Conservation (phyloP, 2,797 vertebrate species). For the Carapus acus region DNA sequence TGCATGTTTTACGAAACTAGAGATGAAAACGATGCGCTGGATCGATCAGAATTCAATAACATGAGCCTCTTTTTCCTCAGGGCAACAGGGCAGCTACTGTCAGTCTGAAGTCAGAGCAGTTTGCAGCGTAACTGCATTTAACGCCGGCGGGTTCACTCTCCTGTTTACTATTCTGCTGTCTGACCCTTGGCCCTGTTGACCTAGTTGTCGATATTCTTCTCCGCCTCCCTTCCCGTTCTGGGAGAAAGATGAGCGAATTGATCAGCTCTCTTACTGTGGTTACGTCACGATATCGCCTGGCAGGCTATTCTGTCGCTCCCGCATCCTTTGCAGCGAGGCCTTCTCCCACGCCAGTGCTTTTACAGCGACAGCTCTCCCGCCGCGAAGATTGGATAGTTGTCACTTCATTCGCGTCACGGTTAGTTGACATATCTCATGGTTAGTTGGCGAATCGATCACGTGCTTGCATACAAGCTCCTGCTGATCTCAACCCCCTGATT, state of each 20-base stretch:
- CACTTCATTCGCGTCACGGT: slow-evolving; percentile 8
- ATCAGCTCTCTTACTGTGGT: slow-evolving; percentile 15
- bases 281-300: slow-evolving; percentile 17
- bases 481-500: slow-evolving; percentile 9
- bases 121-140: slow-evolving; percentile 5
- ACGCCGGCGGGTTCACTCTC: slow-evolving; percentile 17
- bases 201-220: slow-evolving; percentile 1
- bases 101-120: neutral
- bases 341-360: neutral
- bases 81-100: neutral
- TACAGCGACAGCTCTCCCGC: slow-evolving; percentile 12
- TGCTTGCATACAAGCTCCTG: slow-evolving; percentile 12
- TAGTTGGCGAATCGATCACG: too few relatives aligned
- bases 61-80: neutral
- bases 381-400: neutral
- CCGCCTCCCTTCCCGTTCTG: slow-evolving; percentile 4
- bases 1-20: neutral
- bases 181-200: slow-evolving; percentile 13
- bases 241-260: slow-evolving; percentile 33
- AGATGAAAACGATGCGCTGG: neutral
- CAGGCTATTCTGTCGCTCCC: neutral
- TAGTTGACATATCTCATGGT: slow-evolving; percentile 21
- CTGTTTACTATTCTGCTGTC: too few relatives aligned
- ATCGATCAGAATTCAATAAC: neutral
- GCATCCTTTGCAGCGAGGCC: neutral